These are phyloP conservation scores for Elephas maximus DNA, from an alignment of 2,113 vertebrate genomes.

Conservation along the genomic window DNA sequence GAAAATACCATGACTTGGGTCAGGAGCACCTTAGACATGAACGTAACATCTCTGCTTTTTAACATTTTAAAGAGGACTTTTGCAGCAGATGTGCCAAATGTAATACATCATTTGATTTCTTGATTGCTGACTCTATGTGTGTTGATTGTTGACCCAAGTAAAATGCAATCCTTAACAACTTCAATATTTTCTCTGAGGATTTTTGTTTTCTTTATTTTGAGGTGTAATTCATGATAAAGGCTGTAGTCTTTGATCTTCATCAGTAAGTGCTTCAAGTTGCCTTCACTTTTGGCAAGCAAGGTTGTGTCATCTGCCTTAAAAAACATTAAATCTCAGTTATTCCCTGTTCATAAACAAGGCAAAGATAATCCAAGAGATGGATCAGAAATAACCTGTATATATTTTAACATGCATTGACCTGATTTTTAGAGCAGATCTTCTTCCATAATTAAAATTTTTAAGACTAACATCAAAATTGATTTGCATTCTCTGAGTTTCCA, in stretches of 20 bases:
- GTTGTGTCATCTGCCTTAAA: neutral
- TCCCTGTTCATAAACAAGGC: neutral
- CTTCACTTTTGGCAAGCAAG: too few relatives aligned
- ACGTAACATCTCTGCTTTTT: neutral
- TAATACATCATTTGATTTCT: neutral
- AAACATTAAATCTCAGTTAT: neutral
- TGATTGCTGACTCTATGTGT: neutral
- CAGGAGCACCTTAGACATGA: neutral
- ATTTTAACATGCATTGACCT: conserved; percentile 10
- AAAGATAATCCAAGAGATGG: neutral
- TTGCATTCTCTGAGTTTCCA: conserved; percentile 49
- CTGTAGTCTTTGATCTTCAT: too few relatives aligned
- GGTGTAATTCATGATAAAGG: too few relatives aligned
- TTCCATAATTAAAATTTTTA: conserved; percentile 52
- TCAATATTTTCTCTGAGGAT: too few relatives aligned
- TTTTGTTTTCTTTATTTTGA: too few relatives aligned
- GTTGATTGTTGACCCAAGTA: too few relatives aligned
- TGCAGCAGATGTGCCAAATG: neutral
- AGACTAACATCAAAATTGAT: conserved; percentile 38
- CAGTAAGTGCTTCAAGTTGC: too few relatives aligned
- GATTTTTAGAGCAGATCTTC: conserved; percentile 26
- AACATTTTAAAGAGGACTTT: neutral
- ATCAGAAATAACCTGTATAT: conserved; percentile 43
- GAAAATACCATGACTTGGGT: neutral
- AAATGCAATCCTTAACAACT: too few relatives aligned